These are phyloP conservation scores for Dilophus febrilis DNA, from an alignment of 2,888 invertebrate species.

Conservation along the genomic window DNA sequence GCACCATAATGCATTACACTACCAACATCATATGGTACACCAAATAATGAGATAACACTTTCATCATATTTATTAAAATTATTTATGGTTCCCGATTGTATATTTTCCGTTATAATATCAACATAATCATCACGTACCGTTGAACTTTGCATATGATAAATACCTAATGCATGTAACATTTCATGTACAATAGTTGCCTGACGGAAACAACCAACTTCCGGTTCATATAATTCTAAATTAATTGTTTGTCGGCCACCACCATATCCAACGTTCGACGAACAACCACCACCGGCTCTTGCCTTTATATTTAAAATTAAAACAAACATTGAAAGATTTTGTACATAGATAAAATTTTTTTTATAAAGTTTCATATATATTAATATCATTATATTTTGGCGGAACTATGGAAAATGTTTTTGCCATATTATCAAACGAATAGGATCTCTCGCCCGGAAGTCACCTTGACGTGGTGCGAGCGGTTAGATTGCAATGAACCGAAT, in stretches of 20 bases:
- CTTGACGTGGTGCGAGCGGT: too few species aligned
- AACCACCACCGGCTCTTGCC: constrained; percentile 43
- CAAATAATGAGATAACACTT: constrained; percentile 39
- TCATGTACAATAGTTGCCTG: constrained; percentile 52
- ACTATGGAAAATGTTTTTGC: too few species aligned
- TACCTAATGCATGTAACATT: constrained; percentile 59
- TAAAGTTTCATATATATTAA: too few species aligned
- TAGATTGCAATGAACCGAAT: too few species aligned
- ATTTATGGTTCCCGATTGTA: constrained; percentile 35
- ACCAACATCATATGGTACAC: constrained; percentile 53
- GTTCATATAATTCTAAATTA: constrained; percentile 17
- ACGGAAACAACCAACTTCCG: constrained; percentile 23
- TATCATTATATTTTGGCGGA: too few species aligned
- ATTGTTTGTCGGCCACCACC: constrained; percentile 28
- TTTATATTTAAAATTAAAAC: neutral
- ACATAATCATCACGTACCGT: constrained; percentile 30
- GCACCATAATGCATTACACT: constrained; percentile 68
- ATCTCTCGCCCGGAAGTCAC: too few species aligned
- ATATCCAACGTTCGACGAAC: constrained; percentile 60
- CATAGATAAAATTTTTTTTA: constrained; percentile 49
- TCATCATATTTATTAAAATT: constrained; percentile 52
- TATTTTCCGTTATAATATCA: constrained; percentile 17
- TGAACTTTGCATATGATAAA: constrained; percentile 65
- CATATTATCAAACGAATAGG: too few species aligned
- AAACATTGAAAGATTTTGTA: constrained; percentile 13